Percentiles rank a stretch among this genome's conserved stretches.
phyloP scores from a whole-genome alignment of 2,888 invertebrate species.

The Diadegma fenestrale region DNA sequence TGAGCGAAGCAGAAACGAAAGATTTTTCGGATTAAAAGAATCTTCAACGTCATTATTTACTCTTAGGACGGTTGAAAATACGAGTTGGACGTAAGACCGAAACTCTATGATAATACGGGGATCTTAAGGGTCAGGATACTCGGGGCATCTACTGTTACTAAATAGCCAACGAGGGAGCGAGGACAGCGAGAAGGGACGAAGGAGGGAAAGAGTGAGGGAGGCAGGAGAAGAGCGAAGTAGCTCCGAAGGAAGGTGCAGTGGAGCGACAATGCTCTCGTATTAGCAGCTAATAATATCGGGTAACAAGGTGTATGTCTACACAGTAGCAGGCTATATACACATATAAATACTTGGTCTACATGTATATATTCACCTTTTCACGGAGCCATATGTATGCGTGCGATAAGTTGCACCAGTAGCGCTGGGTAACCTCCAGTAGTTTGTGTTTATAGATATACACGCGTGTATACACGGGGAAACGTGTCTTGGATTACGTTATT shows the following conservation, averaged over 20 bases:
- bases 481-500: slow-evolving; percentile 64
- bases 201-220: not conserved
- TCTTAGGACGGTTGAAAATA: not conserved
- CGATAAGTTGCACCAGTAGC: slow-evolving; percentile 45
- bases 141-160: slow-evolving; percentile 75
- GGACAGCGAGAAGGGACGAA: not conserved
- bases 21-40: not conserved
- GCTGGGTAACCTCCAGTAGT: slow-evolving; percentile 29
- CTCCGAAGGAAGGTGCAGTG: slow-evolving; percentile 33
- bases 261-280: slow-evolving; percentile 69
- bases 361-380: slow-evolving; percentile 34
- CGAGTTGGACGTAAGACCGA: not conserved
- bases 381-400: slow-evolving; percentile 30
- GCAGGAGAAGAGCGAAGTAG: not conserved
- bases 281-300: slow-evolving; percentile 78
- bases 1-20: not conserved
- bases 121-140: slow-evolving; percentile 66
- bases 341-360: slow-evolving; percentile 6
- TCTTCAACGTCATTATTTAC: not conserved
- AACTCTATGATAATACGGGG: slow-evolving; percentile 39
- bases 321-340: slow-evolving; percentile 71
- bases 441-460: slow-evolving; percentile 53
- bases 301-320: slow-evolving; percentile 73
- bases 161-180: slow-evolving; percentile 68
- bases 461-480: slow-evolving; percentile 36